These are phyloP conservation scores for Zelostemma sp. DNA, from an alignment of 1,140 invertebrate genomes.

Conservation along the genomic window DNA sequence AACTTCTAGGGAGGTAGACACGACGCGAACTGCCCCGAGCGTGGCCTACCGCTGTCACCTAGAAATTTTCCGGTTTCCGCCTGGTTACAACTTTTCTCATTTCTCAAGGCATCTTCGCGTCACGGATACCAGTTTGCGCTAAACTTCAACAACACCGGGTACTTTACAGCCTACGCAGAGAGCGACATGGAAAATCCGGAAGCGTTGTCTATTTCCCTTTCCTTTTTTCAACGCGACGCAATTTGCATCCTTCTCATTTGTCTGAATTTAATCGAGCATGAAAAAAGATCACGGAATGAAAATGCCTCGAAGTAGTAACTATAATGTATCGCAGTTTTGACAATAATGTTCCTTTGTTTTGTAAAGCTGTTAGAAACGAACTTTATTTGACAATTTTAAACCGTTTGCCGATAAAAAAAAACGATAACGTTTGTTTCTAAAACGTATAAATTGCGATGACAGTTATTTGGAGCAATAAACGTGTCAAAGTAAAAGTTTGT, in stretches of 20 bases:
- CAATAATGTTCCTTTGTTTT: not conserved
- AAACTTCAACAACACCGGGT: conserved; percentile 54
- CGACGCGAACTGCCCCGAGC: conserved; percentile 36
- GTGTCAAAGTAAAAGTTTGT: conserved; percentile 23
- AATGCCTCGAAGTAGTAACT: too few species aligned
- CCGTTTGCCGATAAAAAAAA: not conserved
- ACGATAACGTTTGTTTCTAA: not conserved
- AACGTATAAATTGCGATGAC: not conserved
- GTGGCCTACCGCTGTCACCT: conserved; percentile 50
- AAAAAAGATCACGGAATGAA: too few species aligned
- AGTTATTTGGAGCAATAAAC: conserved; percentile 8
- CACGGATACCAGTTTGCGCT: conserved; percentile 42
- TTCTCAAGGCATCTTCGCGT: conserved; percentile 59
- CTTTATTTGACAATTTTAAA: not conserved
- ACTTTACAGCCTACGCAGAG: conserved; percentile 5
- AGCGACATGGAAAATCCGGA: conserved; percentile 28
- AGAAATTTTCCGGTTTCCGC: conserved; percentile 61
- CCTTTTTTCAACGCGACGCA: not conserved
- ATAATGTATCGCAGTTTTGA: not conserved
- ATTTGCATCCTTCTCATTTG: not conserved
- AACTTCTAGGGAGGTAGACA: conserved; percentile 17
- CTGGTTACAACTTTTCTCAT: conserved; percentile 57
- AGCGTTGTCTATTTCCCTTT: conserved; percentile 23
- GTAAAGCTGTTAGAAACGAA: not conserved
- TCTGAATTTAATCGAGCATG: too few species aligned